phyloP scores from a whole-genome alignment of 2,797 vertebrate genomes.

The Apogon talboti region DNA sequence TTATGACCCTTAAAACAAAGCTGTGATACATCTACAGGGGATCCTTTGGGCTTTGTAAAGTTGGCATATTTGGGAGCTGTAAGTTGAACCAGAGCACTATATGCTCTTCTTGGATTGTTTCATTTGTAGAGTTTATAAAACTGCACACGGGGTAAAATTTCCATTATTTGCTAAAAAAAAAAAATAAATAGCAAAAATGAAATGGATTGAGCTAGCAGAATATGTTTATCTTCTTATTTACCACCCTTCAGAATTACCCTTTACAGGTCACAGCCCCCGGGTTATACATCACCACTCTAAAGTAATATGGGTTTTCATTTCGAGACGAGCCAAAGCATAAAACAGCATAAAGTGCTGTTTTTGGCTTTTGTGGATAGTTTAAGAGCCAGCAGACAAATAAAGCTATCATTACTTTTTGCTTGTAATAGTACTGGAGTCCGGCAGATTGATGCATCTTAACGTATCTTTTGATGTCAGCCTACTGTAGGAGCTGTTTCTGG shows the following conservation, averaged over 20 bases:
- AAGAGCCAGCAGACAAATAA: conserved; percentile 23
- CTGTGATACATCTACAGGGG: no score
- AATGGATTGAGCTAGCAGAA: conserved; percentile 20
- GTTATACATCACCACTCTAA: conserved; percentile 7
- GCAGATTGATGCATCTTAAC: conserved; percentile 1
- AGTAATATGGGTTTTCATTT: conserved; percentile 2
- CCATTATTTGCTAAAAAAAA: background rate
- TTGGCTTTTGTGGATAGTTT: conserved; percentile 13
- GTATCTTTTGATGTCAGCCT: background rate
- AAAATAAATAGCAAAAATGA: conserved; percentile 6
- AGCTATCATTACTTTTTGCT: background rate
- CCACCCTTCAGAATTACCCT: conserved; percentile 1
- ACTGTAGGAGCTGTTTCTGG: background rate
- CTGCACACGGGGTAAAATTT: background rate
- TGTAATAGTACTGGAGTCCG: conserved; percentile 7
- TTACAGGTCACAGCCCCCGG: background rate
- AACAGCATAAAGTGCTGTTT: conserved; percentile 33
- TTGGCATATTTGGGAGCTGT: background rate
- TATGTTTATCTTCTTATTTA: conserved; percentile 21
- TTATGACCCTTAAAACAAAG: conserved; percentile 3
- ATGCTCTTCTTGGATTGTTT: background rate
- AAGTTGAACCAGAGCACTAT: background rate
- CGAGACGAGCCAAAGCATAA: conserved; percentile 9
- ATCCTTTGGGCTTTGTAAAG: background rate
- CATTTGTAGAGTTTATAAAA: background rate